Base-by-base conservation (phyloP, 53 echinoderm and acorn worm species). In the Paracentrotus lividus region DNA sequence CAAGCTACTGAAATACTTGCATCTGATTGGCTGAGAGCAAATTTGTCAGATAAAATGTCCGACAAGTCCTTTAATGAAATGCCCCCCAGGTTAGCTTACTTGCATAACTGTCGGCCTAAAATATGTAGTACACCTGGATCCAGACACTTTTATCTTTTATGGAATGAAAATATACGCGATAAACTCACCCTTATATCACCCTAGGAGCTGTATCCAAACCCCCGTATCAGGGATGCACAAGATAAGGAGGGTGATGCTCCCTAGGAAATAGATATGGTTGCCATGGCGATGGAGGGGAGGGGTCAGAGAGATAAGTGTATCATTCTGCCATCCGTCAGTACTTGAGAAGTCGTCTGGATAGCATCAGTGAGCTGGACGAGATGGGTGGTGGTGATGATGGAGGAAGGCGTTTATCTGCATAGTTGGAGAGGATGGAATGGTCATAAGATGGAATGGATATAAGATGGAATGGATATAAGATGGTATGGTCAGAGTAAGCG, bases 211-310 rank as follows among this genome's bases (percentile, higher is more conserved):
- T 81, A 81, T 81, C 81, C 44, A 81, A 45, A 81, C 81, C 44
- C 81, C 21, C 45, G 27, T 81, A 81, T 47, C 81, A 27, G 81
- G 81, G 81, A 81, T 81, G 47, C n/a, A 27, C 24, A 16, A 86
- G 57, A 86, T 86, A 56, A 86, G 40, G 57, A n/a, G 86, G 86
- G 55, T 86, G 86, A 86, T 55, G 86, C 34, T 86, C 47, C 56
- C 55, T 55, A 56, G 86, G 56, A 56, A 86, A 56, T 32, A 29
- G 86, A 86, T 86, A 86, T 36, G 86, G 86, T 86, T 86, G 86
- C 24, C 56, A 86, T 86, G 86, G 38, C 53, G 56, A 86, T 9
- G 38, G 86, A 44, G 36, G 86, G 21, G 68, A 44, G 57, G 40
- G 86, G 36, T 86, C 86, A 86, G 40, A 56, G 56, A 55, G 56